These are phyloP conservation scores for Calosoma granatense DNA, from an alignment of 1,140 invertebrate species.

Conservation along the genomic window DNA sequence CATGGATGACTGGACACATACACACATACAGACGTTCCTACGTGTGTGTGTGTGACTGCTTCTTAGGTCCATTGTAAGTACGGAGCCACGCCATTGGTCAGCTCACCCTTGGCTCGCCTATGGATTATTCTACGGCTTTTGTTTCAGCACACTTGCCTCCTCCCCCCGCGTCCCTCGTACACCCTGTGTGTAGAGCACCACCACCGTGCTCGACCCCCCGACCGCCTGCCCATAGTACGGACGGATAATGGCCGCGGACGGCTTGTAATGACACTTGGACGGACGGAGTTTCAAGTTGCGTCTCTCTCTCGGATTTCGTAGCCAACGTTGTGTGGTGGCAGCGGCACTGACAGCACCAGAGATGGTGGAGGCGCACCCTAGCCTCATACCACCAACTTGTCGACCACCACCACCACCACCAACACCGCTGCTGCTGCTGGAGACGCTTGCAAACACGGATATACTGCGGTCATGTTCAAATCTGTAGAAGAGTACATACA, in stretches of 20 bases:
- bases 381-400: neutral
- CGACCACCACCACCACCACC: no score
- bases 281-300: conserved; percentile 2
- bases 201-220: neutral
- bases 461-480: no score
- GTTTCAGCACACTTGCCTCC: neutral
- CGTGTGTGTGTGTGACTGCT: neutral
- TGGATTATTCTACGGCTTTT: conserved; percentile 6
- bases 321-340: no score
- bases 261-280: conserved; percentile 7
- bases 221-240: neutral
- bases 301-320: no score
- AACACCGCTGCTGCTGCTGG: no score
- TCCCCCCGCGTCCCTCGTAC: no score
- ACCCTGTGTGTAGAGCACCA: neutral
- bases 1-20: no score
- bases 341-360: neutral
- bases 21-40: neutral
- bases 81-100: conserved; percentile 7
- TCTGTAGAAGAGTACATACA: no score
- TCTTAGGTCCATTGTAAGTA: neutral
- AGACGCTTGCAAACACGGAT: no score
- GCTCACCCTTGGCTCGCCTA: conserved; percentile 6
- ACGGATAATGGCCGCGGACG: conserved; percentile 8
- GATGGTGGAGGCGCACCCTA: neutral